Evolutionary conservation across 2,888 invertebrate species (phyloP), one percentile per base, ranked within the genome.

Genomic region (Adelognathus sp.): DNA sequence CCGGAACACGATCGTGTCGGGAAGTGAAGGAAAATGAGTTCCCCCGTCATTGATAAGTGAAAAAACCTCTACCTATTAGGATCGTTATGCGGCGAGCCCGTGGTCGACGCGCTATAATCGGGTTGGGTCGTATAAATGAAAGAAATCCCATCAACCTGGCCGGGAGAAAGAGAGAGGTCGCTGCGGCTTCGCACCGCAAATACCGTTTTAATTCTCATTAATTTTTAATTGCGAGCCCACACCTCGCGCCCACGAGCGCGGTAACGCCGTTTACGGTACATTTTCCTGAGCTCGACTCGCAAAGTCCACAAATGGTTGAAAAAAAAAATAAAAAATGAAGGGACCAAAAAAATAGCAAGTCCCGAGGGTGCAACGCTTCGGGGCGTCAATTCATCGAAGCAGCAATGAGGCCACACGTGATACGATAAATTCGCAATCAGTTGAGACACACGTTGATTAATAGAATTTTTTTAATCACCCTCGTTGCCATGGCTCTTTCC

Each of bases 201-300:
- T 83, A 82, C 80, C 71, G 77, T 79, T 83, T 82, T 81, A 80
- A 84, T 85, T 79, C 80, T 82, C 78, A 81, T 84, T 82, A 82
- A 74, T 79, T 75, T 75, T 67, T 75, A 70, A 70, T 64, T 75
- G 74, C 74, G 36, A 9, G 5, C 24, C 14, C 41, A 39, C 39
- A n/a, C n/a, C n/a, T n/a, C n/a, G n/a, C n/a, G n/a, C n/a, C n/a
- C n/a, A n/a, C n/a, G n/a, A n/a, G n/a, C n/a, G n/a, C 24, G 11
- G 14, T 24, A 31, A 52, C 7, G 16, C 50, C 60, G 18, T 71
- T 61, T 60, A 67, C 16, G 21, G 60, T 16, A 16, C n/a, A 31
- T 21, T 56, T 21, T 60, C 36, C 21, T 24, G 46, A 46, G 31
- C 31, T 58, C 24, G 46, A 46, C 21, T 31, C 29, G 3, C 33